Evolutionary conservation across 2,888 invertebrate species (phyloP).

Genomic region (Amblyteles armatorius): DNA sequence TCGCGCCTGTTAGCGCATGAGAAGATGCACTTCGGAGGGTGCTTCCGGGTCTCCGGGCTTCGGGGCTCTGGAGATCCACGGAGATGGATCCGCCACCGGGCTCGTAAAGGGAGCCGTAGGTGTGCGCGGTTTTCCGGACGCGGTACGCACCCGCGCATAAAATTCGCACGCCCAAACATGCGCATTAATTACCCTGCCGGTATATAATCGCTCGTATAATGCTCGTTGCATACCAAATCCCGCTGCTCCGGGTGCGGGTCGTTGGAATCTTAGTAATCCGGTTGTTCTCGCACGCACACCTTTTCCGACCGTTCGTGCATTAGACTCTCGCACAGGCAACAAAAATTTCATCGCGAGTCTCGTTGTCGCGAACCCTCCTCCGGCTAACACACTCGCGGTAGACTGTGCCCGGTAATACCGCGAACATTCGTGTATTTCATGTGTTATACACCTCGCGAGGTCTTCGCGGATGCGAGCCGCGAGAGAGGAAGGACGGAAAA

Average conservation of each 20-base stretch:
- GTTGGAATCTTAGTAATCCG: constrained; percentile 23
- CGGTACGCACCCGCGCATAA: background rate
- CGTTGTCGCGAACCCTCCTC: background rate
- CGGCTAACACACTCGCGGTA: background rate
- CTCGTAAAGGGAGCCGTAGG: constrained; percentile 9
- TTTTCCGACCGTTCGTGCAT: background rate
- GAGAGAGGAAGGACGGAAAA: background rate
- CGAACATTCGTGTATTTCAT: constrained; percentile 21
- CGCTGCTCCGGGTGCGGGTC: background rate
- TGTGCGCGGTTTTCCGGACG: background rate
- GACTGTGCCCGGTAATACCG: background rate
- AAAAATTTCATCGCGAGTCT: constrained; percentile 3
- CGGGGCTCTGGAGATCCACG: constrained; percentile 20
- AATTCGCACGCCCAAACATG: background rate
- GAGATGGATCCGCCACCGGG: background rate
- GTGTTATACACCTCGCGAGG: background rate
- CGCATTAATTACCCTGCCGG: constrained; percentile 1
- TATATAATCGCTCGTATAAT: constrained; percentile 2
- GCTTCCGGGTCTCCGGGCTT: constrained; percentile 3
- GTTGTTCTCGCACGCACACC: constrained; percentile 10
- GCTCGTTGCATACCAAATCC: constrained; percentile 15
- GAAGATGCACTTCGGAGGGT: constrained; percentile 72
- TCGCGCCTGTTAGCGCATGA: constrained; percentile 75
- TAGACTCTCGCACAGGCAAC: background rate
- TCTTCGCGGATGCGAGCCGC: constrained; percentile 18